Base-by-base conservation (phyloP, 2,888 invertebrate species). In the Andrena bicolor region DNA sequence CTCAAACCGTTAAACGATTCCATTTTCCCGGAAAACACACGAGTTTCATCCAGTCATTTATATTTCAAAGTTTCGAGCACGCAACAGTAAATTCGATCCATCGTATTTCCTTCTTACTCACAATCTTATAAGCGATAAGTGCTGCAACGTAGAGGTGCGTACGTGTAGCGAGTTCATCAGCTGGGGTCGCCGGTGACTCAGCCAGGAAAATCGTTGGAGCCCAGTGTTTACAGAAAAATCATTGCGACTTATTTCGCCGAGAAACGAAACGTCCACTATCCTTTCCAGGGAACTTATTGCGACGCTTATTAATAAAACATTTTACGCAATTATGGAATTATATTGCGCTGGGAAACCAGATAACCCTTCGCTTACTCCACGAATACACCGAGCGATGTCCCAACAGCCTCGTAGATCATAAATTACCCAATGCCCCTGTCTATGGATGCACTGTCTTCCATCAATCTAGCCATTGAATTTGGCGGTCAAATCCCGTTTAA, bases 151-250 rank as follows among this genome's bases (percentile, higher is more conserved):
- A 26, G 60, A 66, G 53, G 71, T 66, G 51, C 41, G 61, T 61
- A 53, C 26, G 26, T 26, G 70, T 26, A 41, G 70, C 53, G 79
- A 80, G 80, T 80, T 80, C 79, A 78, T 78, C 80, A 35, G 79
- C 30, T 61, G 79, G 78, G 80, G 79, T 80, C 80, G 61, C 79
- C 79, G 71, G 48, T 80, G 80, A 80, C 71, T 80, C 80, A 80
- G 60, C 16, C 70, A 48, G 71, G 71, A 66, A 80, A 80, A 80
- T 80, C 65, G 71, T 79, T 71, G 53, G 48, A 32, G 48, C 49
- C 23, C 26, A 41, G 35, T 53, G 48, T 78, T 80, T 80, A 66
- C 79, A n/a, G 71, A 78, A 78, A 41, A 74, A 78, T 60, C 58
- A 23, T 49, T 32, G 26, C 41, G 76, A 56, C 68, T 68, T 56